These are phyloP conservation scores for Ia io DNA, from an alignment of 2,113 vertebrate genomes.

Conservation along the genomic window DNA sequence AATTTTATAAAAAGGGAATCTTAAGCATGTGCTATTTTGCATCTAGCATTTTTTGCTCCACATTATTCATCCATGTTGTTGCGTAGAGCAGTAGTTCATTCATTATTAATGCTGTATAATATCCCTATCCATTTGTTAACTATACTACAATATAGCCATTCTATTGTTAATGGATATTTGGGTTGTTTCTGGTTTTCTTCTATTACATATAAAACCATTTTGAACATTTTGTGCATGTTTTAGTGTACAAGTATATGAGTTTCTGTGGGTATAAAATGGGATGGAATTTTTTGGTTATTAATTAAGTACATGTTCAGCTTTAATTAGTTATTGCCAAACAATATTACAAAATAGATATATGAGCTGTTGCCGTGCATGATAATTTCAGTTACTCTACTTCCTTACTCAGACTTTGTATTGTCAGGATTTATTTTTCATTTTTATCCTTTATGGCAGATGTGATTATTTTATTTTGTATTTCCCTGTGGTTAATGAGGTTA, in stretches of 20 bases:
- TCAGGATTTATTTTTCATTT: background rate
- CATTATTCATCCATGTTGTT: background rate
- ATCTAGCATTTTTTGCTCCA: background rate
- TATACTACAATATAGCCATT: background rate
- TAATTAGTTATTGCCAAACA: background rate
- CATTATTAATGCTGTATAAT: background rate
- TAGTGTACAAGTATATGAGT: background rate
- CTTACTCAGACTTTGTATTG: background rate
- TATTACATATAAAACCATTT: background rate
- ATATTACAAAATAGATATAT: background rate
- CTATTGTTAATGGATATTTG: background rate
- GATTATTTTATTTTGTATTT: constrained; percentile 24
- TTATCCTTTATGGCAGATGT: background rate
- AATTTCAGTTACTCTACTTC: background rate
- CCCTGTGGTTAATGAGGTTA: background rate
- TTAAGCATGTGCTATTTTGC: background rate
- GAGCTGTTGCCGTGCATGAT: background rate
- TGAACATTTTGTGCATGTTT: background rate
- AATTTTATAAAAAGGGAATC: background rate
- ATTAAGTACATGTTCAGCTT: background rate
- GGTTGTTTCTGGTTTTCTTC: background rate
- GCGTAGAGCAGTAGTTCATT: background rate
- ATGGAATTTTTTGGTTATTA: background rate
- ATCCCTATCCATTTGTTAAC: background rate
- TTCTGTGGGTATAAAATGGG: background rate